Percentiles rank a stretch among this genome's conserved stretches.
Conservation (phyloP, 2,113 vertebrate species). For the Sceloporus tristichus region DNA sequence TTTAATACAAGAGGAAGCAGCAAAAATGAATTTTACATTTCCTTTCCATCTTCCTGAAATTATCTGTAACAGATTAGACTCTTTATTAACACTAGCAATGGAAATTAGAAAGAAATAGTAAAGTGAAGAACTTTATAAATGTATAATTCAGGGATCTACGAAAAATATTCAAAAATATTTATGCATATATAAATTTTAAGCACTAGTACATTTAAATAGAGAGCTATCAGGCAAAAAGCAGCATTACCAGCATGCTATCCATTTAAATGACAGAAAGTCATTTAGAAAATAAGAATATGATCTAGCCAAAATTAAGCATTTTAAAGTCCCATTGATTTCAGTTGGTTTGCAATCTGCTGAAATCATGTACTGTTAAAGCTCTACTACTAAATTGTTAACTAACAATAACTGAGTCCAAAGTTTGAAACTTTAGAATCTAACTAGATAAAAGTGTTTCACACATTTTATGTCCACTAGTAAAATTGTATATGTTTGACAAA, state of each 20-base stretch:
- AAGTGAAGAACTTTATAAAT: constrained; percentile 1
- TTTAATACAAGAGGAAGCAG: neutral
- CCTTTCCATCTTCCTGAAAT: constrained; percentile 24
- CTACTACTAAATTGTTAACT: neutral
- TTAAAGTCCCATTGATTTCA: neutral
- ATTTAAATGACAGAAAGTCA: neutral
- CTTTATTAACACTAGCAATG: constrained; percentile 9
- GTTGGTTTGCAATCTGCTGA: neutral
- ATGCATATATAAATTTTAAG: neutral
- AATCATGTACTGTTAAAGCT: neutral
- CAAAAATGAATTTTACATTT: constrained; percentile 16
- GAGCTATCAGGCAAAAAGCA: neutral
- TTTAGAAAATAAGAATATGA: neutral
- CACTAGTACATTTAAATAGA: constrained; percentile 5
- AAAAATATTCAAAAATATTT: neutral
- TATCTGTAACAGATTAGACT: neutral
- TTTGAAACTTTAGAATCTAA: neutral
- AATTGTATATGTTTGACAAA: neutral
- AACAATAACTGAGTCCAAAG: neutral
- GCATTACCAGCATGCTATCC: neutral
- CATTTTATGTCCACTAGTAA: neutral
- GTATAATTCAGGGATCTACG: neutral
- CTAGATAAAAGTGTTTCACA: neutral
- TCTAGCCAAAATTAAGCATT: neutral
- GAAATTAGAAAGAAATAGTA: neutral